Conservation (phyloP, 2,888 invertebrate species). For the Cylindroiulus punctatus region DNA sequence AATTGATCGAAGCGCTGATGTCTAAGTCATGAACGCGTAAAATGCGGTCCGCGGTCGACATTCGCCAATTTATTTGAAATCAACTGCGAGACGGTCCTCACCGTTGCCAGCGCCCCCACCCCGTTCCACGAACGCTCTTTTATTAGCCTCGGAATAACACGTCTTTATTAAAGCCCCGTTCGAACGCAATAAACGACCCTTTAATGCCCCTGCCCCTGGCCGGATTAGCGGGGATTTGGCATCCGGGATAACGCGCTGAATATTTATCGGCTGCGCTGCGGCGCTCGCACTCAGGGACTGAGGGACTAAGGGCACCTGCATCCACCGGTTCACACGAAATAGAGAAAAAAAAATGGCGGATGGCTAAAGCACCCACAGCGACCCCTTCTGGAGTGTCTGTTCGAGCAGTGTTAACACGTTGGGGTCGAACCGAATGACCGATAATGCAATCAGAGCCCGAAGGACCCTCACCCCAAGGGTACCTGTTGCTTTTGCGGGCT, state of each 20-base stretch:
- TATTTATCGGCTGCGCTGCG: slow-evolving; percentile 50
- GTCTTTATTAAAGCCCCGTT: slow-evolving; percentile 57
- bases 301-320: too few relatives aligned
- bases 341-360: too few relatives aligned
- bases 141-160: slow-evolving; percentile 56
- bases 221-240: slow-evolving; percentile 56
- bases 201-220: slow-evolving; percentile 39
- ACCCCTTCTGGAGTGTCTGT: too few relatives aligned
- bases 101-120: too few relatives aligned
- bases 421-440: too few relatives aligned
- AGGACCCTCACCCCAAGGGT: too few relatives aligned
- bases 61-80: slow-evolving; percentile 57
- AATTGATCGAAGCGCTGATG: slow-evolving; percentile 56
- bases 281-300: too few relatives aligned
- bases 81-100: slow-evolving; percentile 54
- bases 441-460: too few relatives aligned
- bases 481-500: too few relatives aligned
- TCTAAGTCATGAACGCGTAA: slow-evolving; percentile 53
- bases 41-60: slow-evolving; percentile 55
- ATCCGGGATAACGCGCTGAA: slow-evolving; percentile 51
- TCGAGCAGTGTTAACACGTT: too few relatives aligned
- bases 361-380: too few relatives aligned
- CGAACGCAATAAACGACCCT: slow-evolving; percentile 55
- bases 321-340: too few relatives aligned
- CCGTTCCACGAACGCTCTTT: slow-evolving; percentile 36